Percentiles rank a stretch among this genome's conserved stretches.
phyloP scores from a whole-genome alignment of 2,888 invertebrate genomes.

The Trichopoda pennipes region DNA sequence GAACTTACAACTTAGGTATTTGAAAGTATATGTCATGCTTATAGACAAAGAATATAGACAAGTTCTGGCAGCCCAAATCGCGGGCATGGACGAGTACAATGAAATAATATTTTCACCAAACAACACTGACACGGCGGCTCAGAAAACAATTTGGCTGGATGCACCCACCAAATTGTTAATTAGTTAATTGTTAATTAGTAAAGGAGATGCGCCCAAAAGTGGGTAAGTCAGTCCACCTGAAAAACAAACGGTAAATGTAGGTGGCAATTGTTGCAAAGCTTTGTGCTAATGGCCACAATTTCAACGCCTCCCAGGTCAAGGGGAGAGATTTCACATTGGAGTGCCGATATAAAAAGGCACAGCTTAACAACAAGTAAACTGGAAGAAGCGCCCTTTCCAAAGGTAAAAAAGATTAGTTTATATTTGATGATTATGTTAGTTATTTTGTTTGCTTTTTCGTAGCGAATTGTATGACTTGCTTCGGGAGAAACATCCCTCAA shows the following conservation, averaged over 20 bases:
- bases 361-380: no score
- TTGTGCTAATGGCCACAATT: neutral
- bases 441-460: neutral
- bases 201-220: no score
- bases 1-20: no score
- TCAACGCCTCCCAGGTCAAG: constrained; percentile 13
- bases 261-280: constrained; percentile 14
- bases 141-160: no score
- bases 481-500: no score
- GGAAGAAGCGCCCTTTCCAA: no score
- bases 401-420: no score
- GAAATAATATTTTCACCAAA: neutral
- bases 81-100: neutral
- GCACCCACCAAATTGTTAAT: no score
- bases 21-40: no score
- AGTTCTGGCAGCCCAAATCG: no score
- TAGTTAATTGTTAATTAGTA: neutral
- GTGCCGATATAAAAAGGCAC: neutral
- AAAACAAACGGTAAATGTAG: constrained; percentile 2
- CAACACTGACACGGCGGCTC: neutral
- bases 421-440: no score
- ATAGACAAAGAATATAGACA: no score
- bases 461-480: neutral
- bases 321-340: neutral
- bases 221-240: neutral